Percentiles rank a stretch among this genome's conserved stretches.
These are phyloP conservation scores for Drosophila ercepeae DNA, from an alignment of 1,140 invertebrate species.

Conservation along the genomic window DNA sequence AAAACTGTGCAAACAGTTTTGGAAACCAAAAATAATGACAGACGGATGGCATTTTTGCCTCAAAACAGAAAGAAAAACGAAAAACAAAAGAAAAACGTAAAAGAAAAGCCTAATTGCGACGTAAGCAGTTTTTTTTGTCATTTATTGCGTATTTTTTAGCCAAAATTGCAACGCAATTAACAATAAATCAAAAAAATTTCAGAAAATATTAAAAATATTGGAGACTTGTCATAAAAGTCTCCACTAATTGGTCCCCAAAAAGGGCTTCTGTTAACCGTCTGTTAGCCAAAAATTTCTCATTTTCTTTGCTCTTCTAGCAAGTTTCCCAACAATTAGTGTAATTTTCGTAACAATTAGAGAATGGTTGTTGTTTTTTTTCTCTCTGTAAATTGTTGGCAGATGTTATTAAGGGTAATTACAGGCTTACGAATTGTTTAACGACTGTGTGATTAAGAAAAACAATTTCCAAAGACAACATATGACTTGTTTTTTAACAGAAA, in stretches of 20 bases:
- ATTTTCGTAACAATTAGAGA: neutral
- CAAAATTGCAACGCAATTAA: neutral
- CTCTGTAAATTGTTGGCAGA: neutral
- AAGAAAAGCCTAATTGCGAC: neutral
- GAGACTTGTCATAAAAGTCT: no score
- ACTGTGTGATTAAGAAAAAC: neutral
- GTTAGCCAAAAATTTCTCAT: no score
- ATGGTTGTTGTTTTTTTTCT: neutral
- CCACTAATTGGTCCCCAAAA: no score
- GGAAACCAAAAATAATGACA: neutral
- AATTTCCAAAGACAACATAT: no score
- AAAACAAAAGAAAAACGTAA: neutral
- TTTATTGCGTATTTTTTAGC: neutral
- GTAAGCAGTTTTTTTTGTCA: neutral
- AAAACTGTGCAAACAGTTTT: slow-evolving; percentile 5
- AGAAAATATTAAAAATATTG: no score
- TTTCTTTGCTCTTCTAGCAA: neutral
- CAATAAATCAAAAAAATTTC: no score
- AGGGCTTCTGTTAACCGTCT: no score
- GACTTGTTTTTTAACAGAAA: no score
- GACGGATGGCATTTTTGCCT: neutral
- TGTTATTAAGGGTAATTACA: neutral
- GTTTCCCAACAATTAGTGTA: neutral
- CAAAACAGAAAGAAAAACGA: neutral
- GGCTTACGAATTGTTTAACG: neutral